Base-by-base conservation (phyloP, 2,797 vertebrate genomes). In the Tenualosa thibaudeaui region DNA sequence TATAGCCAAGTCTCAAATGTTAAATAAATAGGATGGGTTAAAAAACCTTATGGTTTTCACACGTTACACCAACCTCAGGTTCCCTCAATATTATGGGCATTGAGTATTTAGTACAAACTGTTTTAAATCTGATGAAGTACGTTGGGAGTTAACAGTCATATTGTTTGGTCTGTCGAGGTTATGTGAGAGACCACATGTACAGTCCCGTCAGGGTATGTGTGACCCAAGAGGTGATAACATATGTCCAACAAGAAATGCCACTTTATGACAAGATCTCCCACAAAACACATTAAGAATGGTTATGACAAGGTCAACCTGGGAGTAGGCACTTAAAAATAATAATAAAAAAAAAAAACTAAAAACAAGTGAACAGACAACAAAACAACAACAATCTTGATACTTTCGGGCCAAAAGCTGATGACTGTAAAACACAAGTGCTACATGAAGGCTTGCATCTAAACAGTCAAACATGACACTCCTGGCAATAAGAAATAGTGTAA, bases 51-150 rank as follows among this genome's bases (percentile, higher is more conserved):
- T 8, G 40, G 40, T 17, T 75, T 5, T 3, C 12, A 85, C 24
- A 40, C 60, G 81, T 53, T 1, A 71, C 37, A 85, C 49, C 17
- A 90, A 89, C 83, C 85, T 43, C 12, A 22, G 15, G 40, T 78
- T 43, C 37, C 37, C 3, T 24, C 58, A n/a, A 9, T 78, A 10
- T 78, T 15, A 22, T 46, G 40, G 22, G 71, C 40, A 78, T 2
- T 7, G 8, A 24, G 50, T n/a, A n/a, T n/a, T 40, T 40, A 22
- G 40, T 19, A 43, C 19, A 43, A 43, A 75, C 22, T 1, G 13
- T 46, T 78, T 78, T 46, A 17, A 37, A 3, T 71, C 5, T 37
- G 65, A 71, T 22, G 6, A 22, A 75, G 5, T 22, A 78, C 22
- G 5, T 43, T 46, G 7, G 37, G 15, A 78, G 31, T 22, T 78